Conservation (phyloP, 2,797 vertebrate species). For the Telmatherina bonti region DNA sequence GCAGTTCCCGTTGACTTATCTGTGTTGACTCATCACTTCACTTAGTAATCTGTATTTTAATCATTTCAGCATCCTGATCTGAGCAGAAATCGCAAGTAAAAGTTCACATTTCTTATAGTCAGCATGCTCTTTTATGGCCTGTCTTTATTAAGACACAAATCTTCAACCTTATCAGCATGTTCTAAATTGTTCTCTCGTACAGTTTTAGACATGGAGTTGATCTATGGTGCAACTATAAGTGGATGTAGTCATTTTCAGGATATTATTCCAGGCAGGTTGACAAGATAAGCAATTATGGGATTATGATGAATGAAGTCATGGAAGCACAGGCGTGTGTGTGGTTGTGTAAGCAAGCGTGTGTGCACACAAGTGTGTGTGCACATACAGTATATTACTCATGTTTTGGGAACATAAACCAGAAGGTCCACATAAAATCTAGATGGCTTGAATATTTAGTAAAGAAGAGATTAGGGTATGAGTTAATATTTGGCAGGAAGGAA, state of each 20-base stretch:
- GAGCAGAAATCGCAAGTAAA: constrained; percentile 25
- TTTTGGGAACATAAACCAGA: neutral
- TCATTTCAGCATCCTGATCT: constrained; percentile 11
- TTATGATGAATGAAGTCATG: constrained; percentile 46
- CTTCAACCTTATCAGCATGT: constrained; percentile 39
- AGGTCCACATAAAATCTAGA: neutral
- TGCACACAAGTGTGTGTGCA: neutral
- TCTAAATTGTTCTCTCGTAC: constrained; percentile 26
- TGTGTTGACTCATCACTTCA: constrained; percentile 1
- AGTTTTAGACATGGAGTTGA: constrained; percentile 30
- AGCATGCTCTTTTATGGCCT: constrained; percentile 34
- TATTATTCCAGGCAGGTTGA: constrained; percentile 32
- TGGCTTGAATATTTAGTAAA: neutral
- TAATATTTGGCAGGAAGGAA: neutral
- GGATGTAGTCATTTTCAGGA: constrained; percentile 37
- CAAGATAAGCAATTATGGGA: constrained; percentile 51
- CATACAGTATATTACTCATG: constrained; percentile 3
- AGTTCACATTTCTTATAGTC: constrained; percentile 27
- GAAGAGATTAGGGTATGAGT: neutral
- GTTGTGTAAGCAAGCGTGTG: constrained; percentile 10
- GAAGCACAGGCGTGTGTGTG: constrained; percentile 4
- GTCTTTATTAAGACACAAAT: constrained; percentile 32
- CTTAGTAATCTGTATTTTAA: constrained; percentile 17
- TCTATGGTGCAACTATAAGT: constrained; percentile 47
- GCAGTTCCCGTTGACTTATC: constrained; percentile 6